Base-by-base conservation (phyloP, 2,113 vertebrate species). In the Macrotus californicus region DNA sequence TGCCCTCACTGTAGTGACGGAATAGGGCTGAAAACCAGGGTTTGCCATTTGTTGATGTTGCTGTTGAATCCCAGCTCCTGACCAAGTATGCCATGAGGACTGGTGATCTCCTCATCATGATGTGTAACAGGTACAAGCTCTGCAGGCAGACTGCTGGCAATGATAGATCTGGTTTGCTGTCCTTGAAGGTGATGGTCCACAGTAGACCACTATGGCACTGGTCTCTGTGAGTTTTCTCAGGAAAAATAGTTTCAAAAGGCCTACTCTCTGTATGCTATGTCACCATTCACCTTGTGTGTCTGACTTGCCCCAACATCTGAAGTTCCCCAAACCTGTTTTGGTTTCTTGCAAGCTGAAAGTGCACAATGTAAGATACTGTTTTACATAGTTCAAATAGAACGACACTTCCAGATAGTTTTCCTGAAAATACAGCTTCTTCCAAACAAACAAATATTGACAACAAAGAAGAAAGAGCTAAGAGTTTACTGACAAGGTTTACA, bases 361-460 rank as follows among this genome's bases (percentile, higher is more conserved):
- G 39, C 24, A 75, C 79, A 96, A 83, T 14, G 75, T 94, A 87
- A 87, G 73, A 93, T 41, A 73, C 34, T 21, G 80, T 93, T 96
- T 95, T 89, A 83, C 12, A 66, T 83, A 93, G 67, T 93, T 95
- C 88, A 89, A 91, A 85, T 29, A 43, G 67, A 96, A 96, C 18
- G 29, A 77, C 90, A 91, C 91, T 95, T 91, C 31, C 29, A 94
- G 41, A 83, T n/a, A 52, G 77, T 97, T 77, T 70, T 94, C 5
- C 95, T 93, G 82, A 96, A 97, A 96, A 96, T 54, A 88, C 24
- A 86, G 75, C 8, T 91, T 56, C 89, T 94, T 86, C 82, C 93
- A 97, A 93, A 77, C 91, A 95, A 96, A 93, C 61, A 97, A 91
- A 95, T 91, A 93, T 50, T 95, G 79, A 54, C 89, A 94, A 94